These are phyloP conservation scores for Paragorgia papillata DNA, from an alignment of 92 coral and sea anemone species.

Conservation along the genomic window DNA sequence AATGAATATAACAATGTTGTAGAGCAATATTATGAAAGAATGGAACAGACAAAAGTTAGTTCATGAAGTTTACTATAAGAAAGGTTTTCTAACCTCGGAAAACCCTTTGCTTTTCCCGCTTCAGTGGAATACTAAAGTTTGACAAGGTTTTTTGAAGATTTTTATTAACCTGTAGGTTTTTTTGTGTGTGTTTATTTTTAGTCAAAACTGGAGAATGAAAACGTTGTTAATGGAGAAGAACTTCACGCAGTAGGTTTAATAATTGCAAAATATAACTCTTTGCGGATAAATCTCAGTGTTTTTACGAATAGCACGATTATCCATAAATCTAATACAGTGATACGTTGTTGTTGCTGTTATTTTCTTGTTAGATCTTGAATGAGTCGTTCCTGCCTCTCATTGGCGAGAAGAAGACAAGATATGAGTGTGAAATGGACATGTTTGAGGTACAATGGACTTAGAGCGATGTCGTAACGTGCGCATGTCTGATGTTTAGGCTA, in stretches of 20 bases:
- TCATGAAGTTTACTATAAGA: no score
- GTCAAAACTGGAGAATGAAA: constrained; percentile 45
- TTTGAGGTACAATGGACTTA: constrained; percentile 78
- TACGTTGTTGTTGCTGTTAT: neutral
- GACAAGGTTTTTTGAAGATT: neutral
- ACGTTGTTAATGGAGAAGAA: constrained; percentile 72
- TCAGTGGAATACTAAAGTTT: neutral
- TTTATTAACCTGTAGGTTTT: neutral
- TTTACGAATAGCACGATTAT: no score
- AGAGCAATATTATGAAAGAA: constrained; percentile 73
- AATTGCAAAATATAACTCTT: neutral
- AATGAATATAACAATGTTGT: constrained; percentile 81
- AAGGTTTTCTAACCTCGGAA: no score
- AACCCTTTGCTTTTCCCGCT: no score
- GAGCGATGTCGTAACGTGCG: no score
- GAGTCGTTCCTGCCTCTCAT: constrained; percentile 90
- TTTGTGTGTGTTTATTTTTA: no score
- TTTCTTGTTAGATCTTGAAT: constrained; percentile 66
- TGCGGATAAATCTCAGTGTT: neutral
- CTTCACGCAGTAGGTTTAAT: constrained; percentile 65
- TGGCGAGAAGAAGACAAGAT: constrained; percentile 93
- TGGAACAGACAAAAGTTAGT: constrained; percentile 75
- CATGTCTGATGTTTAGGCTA: no score
- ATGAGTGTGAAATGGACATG: constrained; percentile 90
- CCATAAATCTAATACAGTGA: neutral